These are phyloP conservation scores for Anneissia japonica DNA, from an alignment of 35 echinoderm and acorn worm species.

Conservation along the genomic window DNA sequence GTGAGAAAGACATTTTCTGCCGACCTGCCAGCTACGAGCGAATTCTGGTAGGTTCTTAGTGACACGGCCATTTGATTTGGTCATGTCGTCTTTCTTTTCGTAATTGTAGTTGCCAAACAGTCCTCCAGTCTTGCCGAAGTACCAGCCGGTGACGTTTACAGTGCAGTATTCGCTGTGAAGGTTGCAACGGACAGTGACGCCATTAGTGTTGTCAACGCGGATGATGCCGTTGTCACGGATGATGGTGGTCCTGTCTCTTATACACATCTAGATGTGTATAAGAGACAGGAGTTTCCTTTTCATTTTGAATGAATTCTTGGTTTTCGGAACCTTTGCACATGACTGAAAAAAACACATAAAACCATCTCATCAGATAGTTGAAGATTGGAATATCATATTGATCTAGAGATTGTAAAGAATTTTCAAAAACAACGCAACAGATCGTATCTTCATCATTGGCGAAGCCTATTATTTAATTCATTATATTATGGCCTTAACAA, in stretches of 20 bases:
- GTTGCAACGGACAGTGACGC: constrained; percentile 48
- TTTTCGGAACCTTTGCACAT: not conserved
- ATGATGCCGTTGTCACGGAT: constrained; percentile 47
- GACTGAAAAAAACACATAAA: not conserved
- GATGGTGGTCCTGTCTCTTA: constrained; percentile 34
- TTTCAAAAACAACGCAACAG: no score
- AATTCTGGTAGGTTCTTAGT: constrained; percentile 28
- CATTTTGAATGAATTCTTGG: not conserved
- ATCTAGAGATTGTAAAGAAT: no score
- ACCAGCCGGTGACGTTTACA: constrained; percentile 53
- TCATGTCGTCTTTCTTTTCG: constrained; percentile 63
- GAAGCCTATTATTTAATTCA: no score
- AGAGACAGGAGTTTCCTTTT: not conserved
- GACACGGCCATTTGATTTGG: constrained; percentile 14
- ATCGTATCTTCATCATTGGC: no score
- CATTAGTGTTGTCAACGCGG: constrained; percentile 39
- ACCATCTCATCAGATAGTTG: no score
- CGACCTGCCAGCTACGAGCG: constrained; percentile 78
- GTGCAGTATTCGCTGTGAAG: constrained; percentile 50
- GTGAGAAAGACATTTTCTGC: constrained; percentile 20
- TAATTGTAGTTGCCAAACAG: constrained; percentile 94
- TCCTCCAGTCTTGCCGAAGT: constrained; percentile 86
- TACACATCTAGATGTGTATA: no score
- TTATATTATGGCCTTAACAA: no score
- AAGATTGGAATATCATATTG: no score